Conservation (phyloP, 2,113 vertebrate species). For the Oreochromis niloticus region DNA sequence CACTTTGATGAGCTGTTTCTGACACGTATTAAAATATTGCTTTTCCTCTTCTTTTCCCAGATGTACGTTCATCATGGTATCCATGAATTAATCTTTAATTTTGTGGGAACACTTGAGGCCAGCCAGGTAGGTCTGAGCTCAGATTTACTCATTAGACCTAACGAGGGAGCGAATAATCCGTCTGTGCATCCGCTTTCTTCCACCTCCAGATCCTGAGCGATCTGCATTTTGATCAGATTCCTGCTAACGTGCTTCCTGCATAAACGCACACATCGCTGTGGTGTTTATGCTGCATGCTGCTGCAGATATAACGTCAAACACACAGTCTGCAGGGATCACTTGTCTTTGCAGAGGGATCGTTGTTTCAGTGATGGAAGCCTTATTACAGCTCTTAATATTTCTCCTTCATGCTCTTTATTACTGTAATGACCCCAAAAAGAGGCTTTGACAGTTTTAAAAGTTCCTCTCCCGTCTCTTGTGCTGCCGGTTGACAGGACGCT, state of each 20-base stretch:
- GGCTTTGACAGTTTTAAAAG: background rate
- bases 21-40: background rate
- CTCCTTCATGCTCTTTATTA: background rate
- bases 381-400: background rate
- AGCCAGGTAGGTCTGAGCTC: slow-evolving; percentile 77
- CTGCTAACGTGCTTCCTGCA: accelerated
- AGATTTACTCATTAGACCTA: background rate
- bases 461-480: background rate
- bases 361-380: background rate
- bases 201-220: background rate
- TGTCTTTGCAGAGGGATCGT: background rate
- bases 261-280: background rate
- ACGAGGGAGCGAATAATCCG: background rate
- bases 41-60: slow-evolving; percentile 58
- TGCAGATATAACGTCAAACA: background rate
- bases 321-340: background rate
- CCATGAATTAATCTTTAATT: slow-evolving; percentile 92
- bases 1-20: background rate
- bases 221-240: background rate
- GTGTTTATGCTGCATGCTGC: background rate
- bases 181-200: background rate
- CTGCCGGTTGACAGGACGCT: slow-evolving; percentile 77
- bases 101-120: slow-evolving; percentile 91
- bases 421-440: background rate
- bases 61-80: slow-evolving; percentile 92